Evolutionary conservation across 2,113 vertebrate species (phyloP), one percentile per base, ranked within the genome.

Genomic region (Fregata magnificens): DNA sequence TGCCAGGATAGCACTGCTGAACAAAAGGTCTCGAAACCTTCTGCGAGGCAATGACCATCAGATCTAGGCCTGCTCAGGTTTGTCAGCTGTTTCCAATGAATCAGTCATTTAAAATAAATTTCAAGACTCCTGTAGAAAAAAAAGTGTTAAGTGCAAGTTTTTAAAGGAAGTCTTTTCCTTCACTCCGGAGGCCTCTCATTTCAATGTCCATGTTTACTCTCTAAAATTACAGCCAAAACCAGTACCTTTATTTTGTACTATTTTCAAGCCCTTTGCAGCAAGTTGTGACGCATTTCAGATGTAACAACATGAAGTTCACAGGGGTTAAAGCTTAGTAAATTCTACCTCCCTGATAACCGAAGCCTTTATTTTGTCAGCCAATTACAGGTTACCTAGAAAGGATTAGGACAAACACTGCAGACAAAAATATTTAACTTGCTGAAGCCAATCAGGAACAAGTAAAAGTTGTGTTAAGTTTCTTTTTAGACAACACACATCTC

Each of bases 401-500:
- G 42, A 82, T 34, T 5, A 69, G n/a, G 28, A 79, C 45, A 94
- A 91, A 91, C 16, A 38, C 0, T 9, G 50, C 0, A 0, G 36
- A 92, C 59, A 77, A 92, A 79, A 90, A 94, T 86, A 93, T 92
- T 96, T 84, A 74, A 82, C 69, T 70, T 90, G 34, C 31, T 69
- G 36, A 95, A 93, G 74, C 34, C 87, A 81, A 70, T 67, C 47
- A 69, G 34, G 31, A 90, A 55, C 31, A 80, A 61, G 24, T 5
- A 49, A n/a, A 83, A 80, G 31, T 28, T 47, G 17, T 34, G 53
- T 61, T 40, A 74, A 38, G 40, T 52, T 90, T 65, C 24, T 34
- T 67, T 89, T 58, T 9, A 50, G 65, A 44, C 42, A 93, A 67
- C 47, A 65, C 8, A 4, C 16, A 42, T 29, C 31, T 85, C 53